Conservation (phyloP, 1,140 invertebrate species). For the Camponotus vicinus region DNA sequence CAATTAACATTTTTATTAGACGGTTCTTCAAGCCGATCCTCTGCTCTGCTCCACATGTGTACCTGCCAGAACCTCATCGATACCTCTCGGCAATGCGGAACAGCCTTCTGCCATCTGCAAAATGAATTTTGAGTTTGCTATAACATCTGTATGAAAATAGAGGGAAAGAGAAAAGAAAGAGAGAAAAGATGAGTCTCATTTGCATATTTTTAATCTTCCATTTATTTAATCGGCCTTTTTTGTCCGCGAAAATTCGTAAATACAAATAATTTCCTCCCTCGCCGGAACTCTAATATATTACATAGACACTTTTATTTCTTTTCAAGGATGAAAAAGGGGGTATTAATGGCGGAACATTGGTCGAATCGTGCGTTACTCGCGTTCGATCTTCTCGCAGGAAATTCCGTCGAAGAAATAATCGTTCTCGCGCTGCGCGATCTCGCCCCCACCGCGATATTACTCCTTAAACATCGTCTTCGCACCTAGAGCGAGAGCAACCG, state of each 20-base stretch:
- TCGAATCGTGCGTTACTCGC: constrained; percentile 24
- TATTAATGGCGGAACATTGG: constrained; percentile 1
- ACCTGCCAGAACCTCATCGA: constrained; percentile 47
- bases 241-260: neutral
- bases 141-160: neutral
- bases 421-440: neutral
- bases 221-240: neutral
- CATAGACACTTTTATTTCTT: neutral
- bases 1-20: constrained; percentile 87
- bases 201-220: neutral
- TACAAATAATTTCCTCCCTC: constrained; percentile 14
- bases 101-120: constrained; percentile 59
- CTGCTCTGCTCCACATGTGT: constrained; percentile 70
- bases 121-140: constrained; percentile 55
- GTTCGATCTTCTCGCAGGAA: constrained; percentile 7
- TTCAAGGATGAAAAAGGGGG: neutral
- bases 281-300: neutral
- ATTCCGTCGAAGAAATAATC: constrained; percentile 9
- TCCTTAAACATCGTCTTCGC: constrained; percentile 62
- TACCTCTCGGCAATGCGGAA: constrained; percentile 64
- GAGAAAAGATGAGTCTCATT: neutral
- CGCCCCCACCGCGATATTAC: constrained; percentile 28
- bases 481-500: constrained; percentile 36
- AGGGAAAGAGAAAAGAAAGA: neutral
- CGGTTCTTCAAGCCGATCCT: constrained; percentile 67